These are phyloP conservation scores for Octopus bimaculoides DNA, from an alignment of 1,140 invertebrate species.

Conservation along the genomic window DNA sequence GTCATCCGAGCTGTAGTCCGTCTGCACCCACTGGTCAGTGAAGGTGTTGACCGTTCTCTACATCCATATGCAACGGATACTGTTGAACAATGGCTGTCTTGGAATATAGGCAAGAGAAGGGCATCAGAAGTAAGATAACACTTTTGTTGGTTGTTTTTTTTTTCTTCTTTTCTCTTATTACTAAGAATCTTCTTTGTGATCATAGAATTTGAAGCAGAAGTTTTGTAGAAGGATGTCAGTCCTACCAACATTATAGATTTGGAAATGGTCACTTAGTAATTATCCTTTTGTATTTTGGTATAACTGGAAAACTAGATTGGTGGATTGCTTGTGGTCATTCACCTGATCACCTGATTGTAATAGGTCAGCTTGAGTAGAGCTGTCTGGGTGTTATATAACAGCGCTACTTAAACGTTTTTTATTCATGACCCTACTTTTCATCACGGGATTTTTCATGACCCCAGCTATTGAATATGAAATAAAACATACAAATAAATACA, in stretches of 20 bases:
- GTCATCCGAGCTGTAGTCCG: background rate
- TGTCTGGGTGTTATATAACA: too few species aligned
- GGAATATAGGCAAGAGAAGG: slow-evolving; percentile 60
- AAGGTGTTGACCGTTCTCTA: slow-evolving; percentile 29
- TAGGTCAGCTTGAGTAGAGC: too few species aligned
- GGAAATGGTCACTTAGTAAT: background rate
- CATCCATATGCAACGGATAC: slow-evolving; percentile 60
- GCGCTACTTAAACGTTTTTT: too few species aligned
- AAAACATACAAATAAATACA: too few species aligned
- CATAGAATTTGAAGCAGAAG: background rate
- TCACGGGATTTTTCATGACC: too few species aligned
- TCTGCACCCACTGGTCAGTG: background rate
- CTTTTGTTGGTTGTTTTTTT: background rate
- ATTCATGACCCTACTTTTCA: too few species aligned
- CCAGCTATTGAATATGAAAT: too few species aligned
- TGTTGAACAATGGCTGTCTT: slow-evolving; percentile 57
- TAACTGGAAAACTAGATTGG: background rate
- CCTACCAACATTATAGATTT: background rate
- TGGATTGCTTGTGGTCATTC: too few species aligned
- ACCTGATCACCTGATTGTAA: too few species aligned
- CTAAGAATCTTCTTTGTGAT: background rate
- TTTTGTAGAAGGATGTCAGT: background rate
- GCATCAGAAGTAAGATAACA: slow-evolving; percentile 57
- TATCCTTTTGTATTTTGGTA: background rate
- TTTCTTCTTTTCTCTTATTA: slow-evolving; percentile 17